Conservation (phyloP, 2,113 vertebrate species). For the Lophochroa leadbeateri region DNA sequence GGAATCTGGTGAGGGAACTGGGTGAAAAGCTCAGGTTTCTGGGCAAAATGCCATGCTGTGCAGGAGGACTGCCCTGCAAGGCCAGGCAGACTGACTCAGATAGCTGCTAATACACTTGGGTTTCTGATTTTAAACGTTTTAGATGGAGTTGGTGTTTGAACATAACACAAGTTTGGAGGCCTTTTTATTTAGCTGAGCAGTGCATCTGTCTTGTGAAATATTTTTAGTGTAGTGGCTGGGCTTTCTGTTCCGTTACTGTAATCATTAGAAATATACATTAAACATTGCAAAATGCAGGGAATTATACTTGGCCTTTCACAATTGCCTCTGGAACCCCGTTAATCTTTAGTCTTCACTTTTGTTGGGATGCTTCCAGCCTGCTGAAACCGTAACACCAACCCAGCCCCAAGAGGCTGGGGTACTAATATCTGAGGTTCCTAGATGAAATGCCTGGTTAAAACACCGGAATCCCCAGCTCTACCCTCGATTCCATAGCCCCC, state of each 20-base stretch:
- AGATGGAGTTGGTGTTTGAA: background rate
- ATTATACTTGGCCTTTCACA: background rate
- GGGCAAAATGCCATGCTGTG: background rate
- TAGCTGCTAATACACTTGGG: background rate
- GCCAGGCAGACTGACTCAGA: background rate
- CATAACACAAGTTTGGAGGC: background rate
- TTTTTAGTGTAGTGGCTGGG: background rate
- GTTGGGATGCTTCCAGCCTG: background rate
- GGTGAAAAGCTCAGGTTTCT: background rate
- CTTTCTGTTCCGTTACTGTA: background rate
- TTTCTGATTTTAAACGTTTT: background rate
- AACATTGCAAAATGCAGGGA: slow-evolving; percentile 4
- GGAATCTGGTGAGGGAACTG: background rate
- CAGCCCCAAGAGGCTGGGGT: background rate
- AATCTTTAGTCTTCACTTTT: background rate
- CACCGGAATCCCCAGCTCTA: background rate
- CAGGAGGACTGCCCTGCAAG: background rate
- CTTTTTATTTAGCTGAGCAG: background rate
- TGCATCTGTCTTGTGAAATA: background rate
- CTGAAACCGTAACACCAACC: background rate
- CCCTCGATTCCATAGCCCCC: background rate
- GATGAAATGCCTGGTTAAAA: background rate
- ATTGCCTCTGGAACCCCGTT: background rate
- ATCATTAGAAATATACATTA: background rate
- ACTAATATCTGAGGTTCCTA: background rate